Conservation (phyloP, 2,797 vertebrate species). For the Hypotaenidia okinawae region DNA sequence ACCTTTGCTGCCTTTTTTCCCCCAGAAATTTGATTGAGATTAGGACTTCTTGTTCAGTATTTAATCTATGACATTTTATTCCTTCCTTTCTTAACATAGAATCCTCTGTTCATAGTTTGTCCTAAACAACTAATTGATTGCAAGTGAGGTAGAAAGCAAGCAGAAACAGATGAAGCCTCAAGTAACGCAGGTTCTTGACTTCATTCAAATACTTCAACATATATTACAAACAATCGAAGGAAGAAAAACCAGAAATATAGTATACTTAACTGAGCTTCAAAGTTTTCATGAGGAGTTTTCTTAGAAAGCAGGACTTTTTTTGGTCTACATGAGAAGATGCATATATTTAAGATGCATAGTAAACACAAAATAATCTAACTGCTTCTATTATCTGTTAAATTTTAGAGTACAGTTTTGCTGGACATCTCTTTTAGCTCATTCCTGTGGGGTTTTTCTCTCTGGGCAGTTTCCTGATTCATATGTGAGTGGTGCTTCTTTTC, state of each 20-base stretch:
- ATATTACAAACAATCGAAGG: not conserved
- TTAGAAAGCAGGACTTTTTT: not conserved
- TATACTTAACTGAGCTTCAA: not conserved
- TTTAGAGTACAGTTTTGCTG: not conserved
- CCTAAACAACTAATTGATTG: not conserved
- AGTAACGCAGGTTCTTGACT: not conserved
- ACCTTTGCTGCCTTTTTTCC: not conserved
- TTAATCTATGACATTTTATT: not conserved
- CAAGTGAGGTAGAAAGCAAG: not conserved
- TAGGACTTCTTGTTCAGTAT: not conserved
- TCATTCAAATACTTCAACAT: not conserved
- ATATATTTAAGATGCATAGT: not conserved
- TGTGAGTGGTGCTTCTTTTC: not conserved
- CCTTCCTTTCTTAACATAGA: not conserved
- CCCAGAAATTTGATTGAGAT: not conserved
- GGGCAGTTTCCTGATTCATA: conserved; percentile 3
- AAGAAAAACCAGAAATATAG: not conserved
- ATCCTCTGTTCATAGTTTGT: not conserved
- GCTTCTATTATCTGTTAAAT: not conserved
- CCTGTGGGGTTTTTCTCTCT: not conserved
- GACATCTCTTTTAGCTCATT: not conserved
- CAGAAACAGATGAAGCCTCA: not conserved
- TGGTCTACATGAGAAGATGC: not conserved
- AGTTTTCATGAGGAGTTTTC: not conserved
- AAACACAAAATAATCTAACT: not conserved